Base-by-base conservation (phyloP, 2,113 vertebrate species). In the Psittacus erithacus region DNA sequence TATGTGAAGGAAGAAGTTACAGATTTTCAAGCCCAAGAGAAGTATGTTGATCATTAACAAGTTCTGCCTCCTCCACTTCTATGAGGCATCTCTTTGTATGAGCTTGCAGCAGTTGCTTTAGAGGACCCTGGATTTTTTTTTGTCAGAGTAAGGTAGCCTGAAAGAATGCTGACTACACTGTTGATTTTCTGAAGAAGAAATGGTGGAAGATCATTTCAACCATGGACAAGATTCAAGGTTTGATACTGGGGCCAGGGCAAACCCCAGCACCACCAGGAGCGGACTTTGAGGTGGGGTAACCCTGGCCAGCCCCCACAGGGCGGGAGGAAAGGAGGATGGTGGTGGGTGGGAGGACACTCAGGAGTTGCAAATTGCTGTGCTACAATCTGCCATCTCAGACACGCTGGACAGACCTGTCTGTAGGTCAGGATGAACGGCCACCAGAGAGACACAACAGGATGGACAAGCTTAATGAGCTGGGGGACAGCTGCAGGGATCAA, bases 111-210 rank as follows among this genome's bases (percentile, higher is more conserved):
- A 97, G 83, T 99, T 82, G 98, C 99, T 23, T 95, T 99, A 92
- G 98, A 99, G 6, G 98, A 98, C 10, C 96, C 98, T 53, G 98
- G 99, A 92, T 99, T 98, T 8, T 98, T 98, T 98, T 62, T 99
- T 99, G 99, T 98, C 98, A 5, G 98, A 99, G 85, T 98, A 99
- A 35, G 98, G 99, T 5, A 99, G 99, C 23, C 98, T 99, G 16
- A 99, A 99, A 93, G 99, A 99, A 95, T 88, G 98, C 98, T 24
- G 98, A 99, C 75, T 99, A 99, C 93, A 98, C 99, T 27, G 98
- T 98, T 38, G 98, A 98, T 87, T 99, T 99, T 95, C 95, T 99
- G 67, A 98, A 98, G 94, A 99, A 98, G 79, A 99, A 94, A 98
- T 98, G 98, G 94, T 99, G 22, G 97, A 97, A 85, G 98, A 99